Evolutionary conservation across 2,797 vertebrate genomes (phyloP).

Genomic region (Argyrosomus regius): DNA sequence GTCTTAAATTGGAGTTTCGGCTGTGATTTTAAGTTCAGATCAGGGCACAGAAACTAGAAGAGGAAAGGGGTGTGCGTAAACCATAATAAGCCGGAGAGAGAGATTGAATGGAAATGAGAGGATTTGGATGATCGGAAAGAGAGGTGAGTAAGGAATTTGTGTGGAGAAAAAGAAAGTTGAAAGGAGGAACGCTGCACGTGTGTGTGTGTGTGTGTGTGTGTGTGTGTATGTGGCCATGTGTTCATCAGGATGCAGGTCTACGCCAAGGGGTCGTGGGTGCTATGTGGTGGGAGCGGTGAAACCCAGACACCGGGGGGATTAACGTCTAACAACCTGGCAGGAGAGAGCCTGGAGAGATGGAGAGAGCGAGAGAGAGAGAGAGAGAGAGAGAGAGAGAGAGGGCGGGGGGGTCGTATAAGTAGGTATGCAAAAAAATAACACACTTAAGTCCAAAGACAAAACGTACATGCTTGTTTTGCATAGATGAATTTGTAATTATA

Average conservation of each 20-base stretch:
- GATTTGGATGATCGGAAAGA: constrained; percentile 40
- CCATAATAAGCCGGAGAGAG: constrained; percentile 7
- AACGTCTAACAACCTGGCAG: constrained; percentile 59
- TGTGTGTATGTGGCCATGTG: constrained; percentile 16
- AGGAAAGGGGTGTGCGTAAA: neutral
- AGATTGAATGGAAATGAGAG: constrained; percentile 19
- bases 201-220: neutral
- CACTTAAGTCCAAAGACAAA: constrained; percentile 2
- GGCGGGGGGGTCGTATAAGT: neutral
- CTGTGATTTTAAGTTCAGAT: constrained; percentile 44
- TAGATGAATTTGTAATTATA: constrained; percentile 17
- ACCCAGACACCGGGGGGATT: constrained; percentile 69
- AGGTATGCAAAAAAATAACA: neutral
- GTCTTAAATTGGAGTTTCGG: constrained; percentile 41
- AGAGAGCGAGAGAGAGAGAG: constrained; percentile 20
- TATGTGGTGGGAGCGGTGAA: constrained; percentile 58
- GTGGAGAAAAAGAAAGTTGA: neutral
- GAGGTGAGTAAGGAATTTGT: constrained; percentile 8
- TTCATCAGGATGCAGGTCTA: constrained; percentile 32
- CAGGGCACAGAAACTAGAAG: constrained; percentile 1
- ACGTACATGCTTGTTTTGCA: constrained; percentile 13
- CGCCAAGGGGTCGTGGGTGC: constrained; percentile 23
- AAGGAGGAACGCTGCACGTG: neutral
- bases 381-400: constrained; percentile 10
- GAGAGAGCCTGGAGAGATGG: constrained; percentile 62